Evolutionary conservation across 1,140 invertebrate genomes (phyloP), one percentile per base, ranked within the genome.

Genomic region (Lasaia peninsularis): DNA sequence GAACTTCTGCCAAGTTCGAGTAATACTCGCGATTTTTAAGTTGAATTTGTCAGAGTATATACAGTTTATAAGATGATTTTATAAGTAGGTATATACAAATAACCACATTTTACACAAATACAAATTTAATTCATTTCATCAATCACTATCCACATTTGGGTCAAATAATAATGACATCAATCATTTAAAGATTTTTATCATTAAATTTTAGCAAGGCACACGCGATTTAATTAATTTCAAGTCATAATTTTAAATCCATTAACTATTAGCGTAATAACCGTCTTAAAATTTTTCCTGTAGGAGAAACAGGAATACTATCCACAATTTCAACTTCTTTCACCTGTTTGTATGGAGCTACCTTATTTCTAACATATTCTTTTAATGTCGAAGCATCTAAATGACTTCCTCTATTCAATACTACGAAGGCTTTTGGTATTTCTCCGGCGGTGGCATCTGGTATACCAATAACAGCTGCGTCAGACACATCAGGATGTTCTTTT

Each of bases 391-490:
- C 83, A 1, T 69, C 78, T 1, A 89, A 71, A 56, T 78, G 67
- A 2, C 52, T 21, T n/a, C 76, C 78, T 16, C 75, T 58, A 52
- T 91, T 91, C 2, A 82, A 58, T 0, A 94, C 90, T 9, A 95
- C 87, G 66, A 93, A 94, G 2, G 94, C 94, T 66, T 91, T 92
- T 0, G 96, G 96, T 12, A 92, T 88, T 88, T 98, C 96, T 6
- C 96, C 96, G 52, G 86, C 89, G 34, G 54, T 89, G 5, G 86
- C 81, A 78, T 97, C 93, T 0, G 94, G 93, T 49, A 96, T 85
- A 0, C 96, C 96, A 65, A 98, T 91, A 0, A 98, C 96, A 2
- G 94, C 96, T 0, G 93, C 95, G 74, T 98, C 96, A 16, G 87
- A 72, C 1, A 98, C 90, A 35, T 90, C 91, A 0, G 94, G 92